Conservation (phyloP, 2,888 invertebrate genomes). For the Lomographa bimaculata region DNA sequence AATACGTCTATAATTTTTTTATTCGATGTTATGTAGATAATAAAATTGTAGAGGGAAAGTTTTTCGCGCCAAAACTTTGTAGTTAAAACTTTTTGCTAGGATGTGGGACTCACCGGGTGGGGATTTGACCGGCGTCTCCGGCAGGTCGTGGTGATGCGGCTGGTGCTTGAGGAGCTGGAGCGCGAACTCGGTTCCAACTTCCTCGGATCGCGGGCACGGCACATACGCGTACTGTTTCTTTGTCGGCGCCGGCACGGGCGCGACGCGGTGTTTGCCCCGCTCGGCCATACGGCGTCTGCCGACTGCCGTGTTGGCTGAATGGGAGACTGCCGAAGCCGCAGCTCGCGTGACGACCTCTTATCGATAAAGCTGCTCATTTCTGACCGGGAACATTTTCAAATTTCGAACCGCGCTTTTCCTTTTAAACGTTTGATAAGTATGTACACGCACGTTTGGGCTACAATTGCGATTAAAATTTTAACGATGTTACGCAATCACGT, state of each 20-base stretch:
- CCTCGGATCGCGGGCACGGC: constrained; percentile 79
- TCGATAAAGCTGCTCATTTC: constrained; percentile 47
- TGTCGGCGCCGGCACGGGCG: constrained; percentile 73
- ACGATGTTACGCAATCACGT: constrained; percentile 18
- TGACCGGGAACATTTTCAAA: constrained; percentile 38
- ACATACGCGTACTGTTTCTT: constrained; percentile 78
- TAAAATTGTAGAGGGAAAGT: constrained; percentile 32
- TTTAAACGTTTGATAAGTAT: constrained; percentile 26
- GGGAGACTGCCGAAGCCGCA: constrained; percentile 39
- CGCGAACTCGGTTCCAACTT: constrained; percentile 76
- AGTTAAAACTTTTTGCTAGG: constrained; percentile 2
- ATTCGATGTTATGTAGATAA: background rate
- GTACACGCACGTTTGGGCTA: constrained; percentile 27
- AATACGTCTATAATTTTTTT: constrained; percentile 3
- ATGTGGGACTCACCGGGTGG: constrained; percentile 56
- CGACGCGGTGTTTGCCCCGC: constrained; percentile 77
- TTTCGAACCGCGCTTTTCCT: constrained; percentile 35
- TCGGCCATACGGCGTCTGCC: constrained; percentile 82
- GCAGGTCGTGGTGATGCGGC: constrained; percentile 46
- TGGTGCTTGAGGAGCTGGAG: constrained; percentile 54
- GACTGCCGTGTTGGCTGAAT: constrained; percentile 36
- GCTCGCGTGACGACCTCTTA: constrained; percentile 46
- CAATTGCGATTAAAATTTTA: constrained; percentile 33
- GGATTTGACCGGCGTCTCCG: constrained; percentile 60
- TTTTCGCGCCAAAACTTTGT: constrained; percentile 48